A percentile compares a stretch with the other conserved stretches of the same genome.
Evolutionary conservation across 2,797 vertebrate species (phyloP).

Genomic region (Pantherophis alleghaniensis): DNA sequence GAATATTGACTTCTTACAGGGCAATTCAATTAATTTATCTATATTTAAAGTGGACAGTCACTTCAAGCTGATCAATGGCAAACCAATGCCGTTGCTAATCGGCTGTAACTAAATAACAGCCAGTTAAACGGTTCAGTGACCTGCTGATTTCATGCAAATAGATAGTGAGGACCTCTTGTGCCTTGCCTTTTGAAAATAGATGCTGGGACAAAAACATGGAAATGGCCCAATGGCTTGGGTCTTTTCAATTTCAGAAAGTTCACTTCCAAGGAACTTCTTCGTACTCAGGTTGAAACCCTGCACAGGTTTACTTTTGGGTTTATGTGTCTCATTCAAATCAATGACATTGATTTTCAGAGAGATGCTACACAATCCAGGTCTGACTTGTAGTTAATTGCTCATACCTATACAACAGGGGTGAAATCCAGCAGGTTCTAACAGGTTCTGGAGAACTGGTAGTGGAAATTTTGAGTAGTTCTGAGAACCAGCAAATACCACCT

Average conservation of each 20-base stretch:
- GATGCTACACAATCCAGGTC: background rate
- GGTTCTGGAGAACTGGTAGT: no score
- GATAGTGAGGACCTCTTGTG: background rate
- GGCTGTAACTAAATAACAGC: slow-evolving; percentile 27
- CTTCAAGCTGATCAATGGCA: slow-evolving; percentile 28
- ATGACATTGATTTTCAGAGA: background rate
- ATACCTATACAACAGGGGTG: background rate
- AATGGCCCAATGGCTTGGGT: background rate
- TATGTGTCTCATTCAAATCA: background rate
- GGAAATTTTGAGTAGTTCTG: no score
- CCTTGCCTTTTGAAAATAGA: background rate
- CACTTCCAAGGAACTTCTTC: background rate
- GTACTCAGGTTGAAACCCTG: background rate
- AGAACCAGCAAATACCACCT: no score
- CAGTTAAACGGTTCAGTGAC: slow-evolving; percentile 20
- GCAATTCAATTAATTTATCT: slow-evolving; percentile 11
- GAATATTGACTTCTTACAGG: background rate
- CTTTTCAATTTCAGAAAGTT: background rate
- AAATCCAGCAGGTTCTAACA: no score
- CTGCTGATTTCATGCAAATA: slow-evolving; percentile 8
- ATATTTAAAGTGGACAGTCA: slow-evolving; percentile 19
- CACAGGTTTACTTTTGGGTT: background rate
- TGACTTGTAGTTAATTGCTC: background rate
- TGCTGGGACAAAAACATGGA: background rate
- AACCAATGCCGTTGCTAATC: slow-evolving; percentile 4